Conservation (phyloP, 1,140 invertebrate genomes). For the Chionoecetes opilio region DNA sequence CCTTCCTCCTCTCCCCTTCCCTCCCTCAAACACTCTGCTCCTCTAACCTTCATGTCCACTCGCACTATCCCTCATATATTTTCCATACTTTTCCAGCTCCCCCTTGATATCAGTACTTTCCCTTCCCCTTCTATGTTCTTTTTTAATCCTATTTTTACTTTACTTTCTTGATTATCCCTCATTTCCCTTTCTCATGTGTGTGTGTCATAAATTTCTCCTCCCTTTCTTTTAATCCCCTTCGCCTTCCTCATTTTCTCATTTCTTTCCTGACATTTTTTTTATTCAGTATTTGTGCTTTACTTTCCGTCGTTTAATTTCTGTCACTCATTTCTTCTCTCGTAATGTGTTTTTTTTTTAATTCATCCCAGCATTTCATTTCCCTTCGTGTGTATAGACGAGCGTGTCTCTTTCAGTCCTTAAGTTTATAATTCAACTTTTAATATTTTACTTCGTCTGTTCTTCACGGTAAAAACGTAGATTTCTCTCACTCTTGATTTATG, state of each 20-base stretch:
- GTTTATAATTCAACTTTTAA: no score
- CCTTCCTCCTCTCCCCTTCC: neutral
- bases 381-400: no score
- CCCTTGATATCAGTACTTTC: slow-evolving; percentile 18
- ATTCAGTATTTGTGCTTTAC: neutral
- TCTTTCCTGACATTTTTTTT: neutral
- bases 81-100: neutral
- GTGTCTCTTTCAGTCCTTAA: no score
- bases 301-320: neutral
- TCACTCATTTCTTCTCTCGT: neutral
- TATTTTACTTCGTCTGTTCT: no score
- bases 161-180: slow-evolving; percentile 29
- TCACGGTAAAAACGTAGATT: no score
- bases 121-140: neutral
- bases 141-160: neutral
- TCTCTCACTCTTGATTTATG: no score
- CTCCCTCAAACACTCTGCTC: neutral
- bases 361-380: neutral
- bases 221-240: slow-evolving; percentile 20
- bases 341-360: neutral
- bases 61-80: neutral
- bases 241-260: slow-evolving; percentile 28
- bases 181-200: neutral
- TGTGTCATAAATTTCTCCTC: slow-evolving; percentile 21
- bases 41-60: neutral